A percentile compares a stretch with the other conserved stretches of the same genome.
These are phyloP conservation scores for Zhuqinia jingwanae DNA, from an alignment of 2,888 invertebrate species.

Conservation along the genomic window DNA sequence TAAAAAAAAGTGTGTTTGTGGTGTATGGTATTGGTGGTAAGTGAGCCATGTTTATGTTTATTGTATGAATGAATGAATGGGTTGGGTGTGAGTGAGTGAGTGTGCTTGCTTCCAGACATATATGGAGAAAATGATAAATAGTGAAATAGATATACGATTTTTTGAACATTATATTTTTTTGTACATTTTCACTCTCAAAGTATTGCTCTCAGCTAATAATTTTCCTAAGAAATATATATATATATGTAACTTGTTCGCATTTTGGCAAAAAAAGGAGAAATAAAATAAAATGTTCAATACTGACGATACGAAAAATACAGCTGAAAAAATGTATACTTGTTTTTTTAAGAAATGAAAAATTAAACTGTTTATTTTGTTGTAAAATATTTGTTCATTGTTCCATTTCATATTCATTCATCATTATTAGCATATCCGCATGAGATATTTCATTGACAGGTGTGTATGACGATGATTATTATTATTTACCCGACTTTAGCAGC, in stretches of 20 bases:
- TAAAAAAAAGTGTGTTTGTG: background rate
- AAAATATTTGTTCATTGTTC: background rate
- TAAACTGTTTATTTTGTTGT: too few species aligned
- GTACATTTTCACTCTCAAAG: constrained; percentile 61
- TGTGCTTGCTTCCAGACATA: constrained; percentile 55
- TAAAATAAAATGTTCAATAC: constrained; percentile 45
- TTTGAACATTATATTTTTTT: constrained; percentile 16
- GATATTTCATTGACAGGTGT: constrained; percentile 14
- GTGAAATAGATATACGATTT: constrained; percentile 52
- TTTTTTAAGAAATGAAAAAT: background rate
- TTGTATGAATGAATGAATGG: constrained; percentile 23
- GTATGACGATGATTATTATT: background rate
- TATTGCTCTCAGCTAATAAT: constrained; percentile 45
- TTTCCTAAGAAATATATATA: constrained; percentile 45
- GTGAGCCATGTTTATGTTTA: constrained; percentile 31
- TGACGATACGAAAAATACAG: constrained; percentile 20
- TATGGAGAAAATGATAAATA: constrained; percentile 60
- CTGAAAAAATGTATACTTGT: background rate
- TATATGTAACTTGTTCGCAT: constrained; percentile 58
- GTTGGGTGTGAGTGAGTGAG: constrained; percentile 34
- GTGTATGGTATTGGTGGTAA: background rate
- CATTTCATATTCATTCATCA: background rate
- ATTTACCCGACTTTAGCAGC: background rate
- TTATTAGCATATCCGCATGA: constrained; percentile 5
- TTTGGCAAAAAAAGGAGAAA: constrained; percentile 32